Conservation (phyloP, 2,113 vertebrate genomes). For the Semnornis frantzii region DNA sequence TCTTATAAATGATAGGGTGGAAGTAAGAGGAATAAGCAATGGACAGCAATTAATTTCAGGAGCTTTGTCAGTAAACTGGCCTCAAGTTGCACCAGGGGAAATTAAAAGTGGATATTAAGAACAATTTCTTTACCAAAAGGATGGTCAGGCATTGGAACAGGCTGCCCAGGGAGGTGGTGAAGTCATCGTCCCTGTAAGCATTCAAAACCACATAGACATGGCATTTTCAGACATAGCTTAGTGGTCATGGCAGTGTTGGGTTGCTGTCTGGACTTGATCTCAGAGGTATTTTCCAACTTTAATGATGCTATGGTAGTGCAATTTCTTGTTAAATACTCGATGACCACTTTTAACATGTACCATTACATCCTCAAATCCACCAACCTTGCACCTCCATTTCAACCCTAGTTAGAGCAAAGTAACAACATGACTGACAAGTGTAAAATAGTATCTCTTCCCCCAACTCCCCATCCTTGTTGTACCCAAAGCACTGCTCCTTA, state of each 20-base stretch:
- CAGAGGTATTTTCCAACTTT: too few species aligned
- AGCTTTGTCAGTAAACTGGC: not conserved
- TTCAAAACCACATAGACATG: too few species aligned
- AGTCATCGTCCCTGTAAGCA: too few species aligned
- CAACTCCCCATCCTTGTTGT: not conserved
- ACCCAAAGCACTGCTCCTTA: not conserved
- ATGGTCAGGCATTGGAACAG: too few species aligned
- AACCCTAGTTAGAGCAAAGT: not conserved
- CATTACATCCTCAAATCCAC: not conserved
- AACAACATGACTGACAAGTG: not conserved
- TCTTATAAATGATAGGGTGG: not conserved
- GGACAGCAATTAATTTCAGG: not conserved
- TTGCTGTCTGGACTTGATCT: too few species aligned
- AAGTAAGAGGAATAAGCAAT: not conserved
- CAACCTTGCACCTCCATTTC: not conserved
- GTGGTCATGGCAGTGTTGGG: too few species aligned
- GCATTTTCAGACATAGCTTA: too few species aligned
- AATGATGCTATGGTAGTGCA: not conserved
- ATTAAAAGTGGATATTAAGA: too few species aligned
- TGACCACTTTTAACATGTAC: not conserved
- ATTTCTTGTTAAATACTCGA: not conserved
- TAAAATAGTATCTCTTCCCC: not conserved
- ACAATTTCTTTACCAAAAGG: too few species aligned
- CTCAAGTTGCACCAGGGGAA: too few species aligned
- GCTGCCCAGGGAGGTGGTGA: too few species aligned